Evolutionary conservation across 35 echinoderm and acorn worm species (phyloP).

Genomic region (Hemicentrotus pulcherrimus): DNA sequence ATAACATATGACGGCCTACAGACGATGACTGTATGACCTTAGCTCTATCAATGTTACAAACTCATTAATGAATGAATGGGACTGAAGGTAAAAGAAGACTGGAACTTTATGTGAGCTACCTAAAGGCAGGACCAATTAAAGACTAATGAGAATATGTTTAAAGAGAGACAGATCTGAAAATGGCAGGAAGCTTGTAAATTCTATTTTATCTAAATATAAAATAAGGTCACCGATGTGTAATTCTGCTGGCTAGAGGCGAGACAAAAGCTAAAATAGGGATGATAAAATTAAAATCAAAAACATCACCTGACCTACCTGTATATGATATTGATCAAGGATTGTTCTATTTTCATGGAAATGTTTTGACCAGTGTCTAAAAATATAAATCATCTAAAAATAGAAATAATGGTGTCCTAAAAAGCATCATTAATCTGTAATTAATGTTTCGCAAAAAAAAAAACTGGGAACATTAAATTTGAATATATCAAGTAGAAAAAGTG

Average conservation of each 20-base stretch:
- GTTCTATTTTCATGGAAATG: no score
- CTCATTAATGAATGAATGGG: neutral
- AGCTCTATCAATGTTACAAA: neutral
- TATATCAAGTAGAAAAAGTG: no score
- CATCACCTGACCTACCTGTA: neutral
- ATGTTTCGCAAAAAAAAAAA: no score
- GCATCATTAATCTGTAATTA: no score
- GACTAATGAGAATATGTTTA: neutral
- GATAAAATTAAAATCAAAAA: neutral
- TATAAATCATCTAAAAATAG: no score
- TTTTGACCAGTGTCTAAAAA: no score
- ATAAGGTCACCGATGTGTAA: neutral
- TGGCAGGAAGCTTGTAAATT: neutral
- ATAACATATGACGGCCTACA: neutral
- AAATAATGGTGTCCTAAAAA: no score
- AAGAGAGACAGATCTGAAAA: neutral
- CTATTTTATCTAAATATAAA: neutral
- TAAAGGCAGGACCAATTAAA: neutral
- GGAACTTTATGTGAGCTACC: neutral
- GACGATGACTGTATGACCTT: neutral
- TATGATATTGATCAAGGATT: no score
- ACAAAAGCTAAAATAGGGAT: neutral
- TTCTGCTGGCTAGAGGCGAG: neutral
- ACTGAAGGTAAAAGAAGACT: neutral
- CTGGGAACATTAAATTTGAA: no score